Percentiles rank a stretch among this genome's conserved stretches.
phyloP scores from a whole-genome alignment of 2,888 invertebrate genomes.

The Cybosia mesomella region DNA sequence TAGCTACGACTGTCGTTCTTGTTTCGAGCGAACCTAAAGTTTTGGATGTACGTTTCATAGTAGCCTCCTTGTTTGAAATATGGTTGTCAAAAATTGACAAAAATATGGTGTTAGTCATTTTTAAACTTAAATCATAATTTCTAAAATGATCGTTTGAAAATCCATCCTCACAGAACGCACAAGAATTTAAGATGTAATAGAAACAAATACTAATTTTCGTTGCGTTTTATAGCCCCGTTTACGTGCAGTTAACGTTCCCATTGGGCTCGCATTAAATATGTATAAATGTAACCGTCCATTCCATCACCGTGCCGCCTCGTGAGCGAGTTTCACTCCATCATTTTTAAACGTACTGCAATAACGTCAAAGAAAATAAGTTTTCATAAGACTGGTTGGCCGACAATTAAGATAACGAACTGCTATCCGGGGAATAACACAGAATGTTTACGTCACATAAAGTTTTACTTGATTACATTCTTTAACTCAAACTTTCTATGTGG shows the following conservation, averaged over 20 bases:
- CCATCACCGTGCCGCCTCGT: constrained; percentile 22
- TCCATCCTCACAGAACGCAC: neutral
- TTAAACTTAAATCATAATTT: too few species aligned
- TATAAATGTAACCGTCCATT: constrained; percentile 34
- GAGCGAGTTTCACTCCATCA: constrained; percentile 43
- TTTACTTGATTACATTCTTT: constrained; percentile 34
- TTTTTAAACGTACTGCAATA: constrained; percentile 49
- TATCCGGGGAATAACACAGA: constrained; percentile 35
- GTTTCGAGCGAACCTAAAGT: too few species aligned
- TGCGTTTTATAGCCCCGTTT: constrained; percentile 38
- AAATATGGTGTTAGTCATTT: too few species aligned
- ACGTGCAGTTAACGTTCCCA: constrained; percentile 38
- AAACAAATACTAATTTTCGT: constrained; percentile 29
- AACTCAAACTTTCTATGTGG: constrained; percentile 22
- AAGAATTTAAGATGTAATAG: constrained; percentile 34
- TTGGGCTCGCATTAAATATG: constrained; percentile 41
- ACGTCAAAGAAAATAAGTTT: constrained; percentile 51
- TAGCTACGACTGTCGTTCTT: too few species aligned
- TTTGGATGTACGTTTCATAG: too few species aligned
- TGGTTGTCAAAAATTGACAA: too few species aligned
- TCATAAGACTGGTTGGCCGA: constrained; percentile 43
- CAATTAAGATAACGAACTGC: constrained; percentile 38
- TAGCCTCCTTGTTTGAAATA: too few species aligned
- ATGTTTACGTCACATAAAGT: constrained; percentile 27
- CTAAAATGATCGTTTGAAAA: neutral